Conservation (phyloP, 2,797 vertebrate genomes). For the Hoplostethus atlanticus region DNA sequence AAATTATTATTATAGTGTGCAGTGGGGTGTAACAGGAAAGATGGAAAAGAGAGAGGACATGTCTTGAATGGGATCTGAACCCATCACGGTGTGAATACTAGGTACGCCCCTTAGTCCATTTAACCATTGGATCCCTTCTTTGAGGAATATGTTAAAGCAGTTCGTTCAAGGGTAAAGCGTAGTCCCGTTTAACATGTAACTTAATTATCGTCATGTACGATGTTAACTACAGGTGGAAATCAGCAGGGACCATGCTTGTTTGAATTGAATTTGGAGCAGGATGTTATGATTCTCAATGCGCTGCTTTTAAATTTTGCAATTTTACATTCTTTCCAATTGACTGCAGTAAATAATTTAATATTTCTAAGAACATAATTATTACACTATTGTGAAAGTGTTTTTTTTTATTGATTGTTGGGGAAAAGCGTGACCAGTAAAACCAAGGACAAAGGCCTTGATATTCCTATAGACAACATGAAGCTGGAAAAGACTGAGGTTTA, state of each 20-base stretch:
- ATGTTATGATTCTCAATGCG: background rate
- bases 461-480: too few species aligned
- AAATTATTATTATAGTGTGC: conserved; percentile 3
- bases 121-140: background rate
- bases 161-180: background rate
- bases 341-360: background rate
- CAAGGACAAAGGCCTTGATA: background rate
- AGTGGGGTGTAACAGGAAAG: conserved; percentile 7
- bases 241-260: background rate
- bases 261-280: background rate
- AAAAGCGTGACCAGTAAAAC: background rate
- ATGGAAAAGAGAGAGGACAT: background rate
- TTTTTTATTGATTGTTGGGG: background rate
- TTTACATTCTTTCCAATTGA: background rate
- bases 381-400: too few species aligned
- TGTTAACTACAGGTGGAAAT: background rate
- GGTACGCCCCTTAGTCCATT: background rate
- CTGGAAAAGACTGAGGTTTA: too few species aligned
- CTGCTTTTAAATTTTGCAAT: background rate
- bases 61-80: background rate
- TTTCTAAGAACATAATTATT: too few species aligned
- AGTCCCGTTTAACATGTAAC: background rate
- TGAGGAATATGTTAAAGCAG: background rate
- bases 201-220: background rate
- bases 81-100: background rate